These are phyloP conservation scores for Bucorvus abyssinicus DNA, from an alignment of 2,797 vertebrate genomes.

Conservation along the genomic window DNA sequence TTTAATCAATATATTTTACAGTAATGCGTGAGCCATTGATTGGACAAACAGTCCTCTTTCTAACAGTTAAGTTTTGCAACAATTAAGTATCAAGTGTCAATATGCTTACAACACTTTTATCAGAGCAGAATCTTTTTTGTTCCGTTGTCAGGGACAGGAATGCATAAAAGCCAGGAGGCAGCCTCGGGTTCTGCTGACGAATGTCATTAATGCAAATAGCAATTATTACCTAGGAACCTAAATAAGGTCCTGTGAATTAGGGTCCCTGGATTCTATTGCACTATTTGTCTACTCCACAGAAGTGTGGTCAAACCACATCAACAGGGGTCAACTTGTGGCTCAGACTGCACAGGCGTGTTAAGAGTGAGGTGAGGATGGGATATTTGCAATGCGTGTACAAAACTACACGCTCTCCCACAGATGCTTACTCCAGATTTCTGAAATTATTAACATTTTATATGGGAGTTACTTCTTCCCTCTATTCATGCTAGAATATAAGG, in stretches of 20 bases:
- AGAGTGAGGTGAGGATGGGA: background rate
- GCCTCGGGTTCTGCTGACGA: background rate
- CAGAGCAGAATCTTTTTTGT: slow-evolving; percentile 14
- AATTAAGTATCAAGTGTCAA: slow-evolving; percentile 56
- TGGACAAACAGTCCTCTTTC: slow-evolving; percentile 68
- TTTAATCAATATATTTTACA: slow-evolving; percentile 99
- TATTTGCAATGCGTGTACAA: background rate
- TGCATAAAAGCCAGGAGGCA: background rate
- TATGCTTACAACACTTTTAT: background rate
- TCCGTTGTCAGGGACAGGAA: background rate
- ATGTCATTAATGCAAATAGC: slow-evolving; percentile 19
- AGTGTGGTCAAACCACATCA: slow-evolving; percentile 7
- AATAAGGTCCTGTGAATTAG: background rate
- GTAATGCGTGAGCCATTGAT: slow-evolving; percentile 93
- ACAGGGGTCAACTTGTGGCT: slow-evolving; percentile 7
- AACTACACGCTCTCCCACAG: background rate
- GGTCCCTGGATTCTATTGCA: background rate
- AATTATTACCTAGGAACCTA: background rate
- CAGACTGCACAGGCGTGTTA: background rate
- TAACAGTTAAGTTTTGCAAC: slow-evolving; percentile 63
- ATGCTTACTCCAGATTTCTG: background rate
- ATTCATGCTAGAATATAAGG: background rate
- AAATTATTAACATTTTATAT: background rate
- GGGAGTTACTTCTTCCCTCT: background rate
- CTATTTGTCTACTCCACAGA: background rate